Conservation (phyloP, 1,140 invertebrate genomes). For the Camponotus vicinus region DNA sequence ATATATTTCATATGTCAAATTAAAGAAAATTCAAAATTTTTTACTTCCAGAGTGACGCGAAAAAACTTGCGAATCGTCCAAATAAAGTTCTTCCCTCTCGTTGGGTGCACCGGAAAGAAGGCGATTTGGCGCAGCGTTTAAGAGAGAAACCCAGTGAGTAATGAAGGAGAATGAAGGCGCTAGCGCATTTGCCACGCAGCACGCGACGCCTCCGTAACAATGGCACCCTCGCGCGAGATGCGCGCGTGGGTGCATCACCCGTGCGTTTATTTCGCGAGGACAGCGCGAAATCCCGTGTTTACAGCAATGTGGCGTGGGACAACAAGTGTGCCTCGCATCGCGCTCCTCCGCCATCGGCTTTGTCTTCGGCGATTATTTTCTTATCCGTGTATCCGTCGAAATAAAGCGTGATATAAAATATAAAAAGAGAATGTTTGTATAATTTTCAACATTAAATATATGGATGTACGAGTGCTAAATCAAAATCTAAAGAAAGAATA, state of each 20-base stretch:
- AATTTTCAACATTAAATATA: background rate
- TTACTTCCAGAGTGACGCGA: background rate
- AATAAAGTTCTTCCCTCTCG: conserved; percentile 53
- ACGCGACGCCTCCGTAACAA: conserved; percentile 73
- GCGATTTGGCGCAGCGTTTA: conserved; percentile 51
- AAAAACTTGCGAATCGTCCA: background rate
- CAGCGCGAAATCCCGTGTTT: conserved; percentile 76
- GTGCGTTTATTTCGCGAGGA: conserved; percentile 72
- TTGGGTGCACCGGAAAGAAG: conserved; percentile 31
- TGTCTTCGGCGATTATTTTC: conserved; percentile 49
- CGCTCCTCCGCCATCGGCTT: conserved; percentile 22
- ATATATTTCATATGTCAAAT: background rate
- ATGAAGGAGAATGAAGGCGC: conserved; percentile 67
- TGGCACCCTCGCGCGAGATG: conserved; percentile 63
- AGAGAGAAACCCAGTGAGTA: conserved; percentile 36
- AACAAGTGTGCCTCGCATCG: conserved; percentile 63
- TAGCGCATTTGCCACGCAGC: conserved; percentile 71
- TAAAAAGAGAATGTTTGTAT: background rate
- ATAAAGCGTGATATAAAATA: conserved; percentile 5
- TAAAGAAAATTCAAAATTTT: background rate
- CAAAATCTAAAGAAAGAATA: background rate
- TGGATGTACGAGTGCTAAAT: background rate
- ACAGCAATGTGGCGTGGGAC: conserved; percentile 67
- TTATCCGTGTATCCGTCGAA: background rate
- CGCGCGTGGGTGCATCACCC: conserved; percentile 65